Evolutionary conservation across 2,888 invertebrate species (phyloP).

Genomic region (Xestia rhomboidea): DNA sequence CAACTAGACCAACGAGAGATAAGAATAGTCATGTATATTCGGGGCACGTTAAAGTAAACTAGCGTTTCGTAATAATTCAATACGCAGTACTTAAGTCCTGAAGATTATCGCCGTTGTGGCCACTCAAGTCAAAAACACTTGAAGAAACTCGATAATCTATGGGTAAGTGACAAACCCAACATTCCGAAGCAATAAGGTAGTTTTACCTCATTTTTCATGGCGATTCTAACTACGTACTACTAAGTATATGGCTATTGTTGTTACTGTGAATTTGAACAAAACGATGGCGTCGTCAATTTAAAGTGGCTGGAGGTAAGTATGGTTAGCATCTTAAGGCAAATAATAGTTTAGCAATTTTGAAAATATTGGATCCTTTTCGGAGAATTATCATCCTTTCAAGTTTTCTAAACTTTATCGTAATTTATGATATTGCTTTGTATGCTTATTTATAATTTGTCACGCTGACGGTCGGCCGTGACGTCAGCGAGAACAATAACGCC

Average conservation of each 20-base stretch:
- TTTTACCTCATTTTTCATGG: conserved; percentile 33
- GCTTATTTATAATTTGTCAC: neutral
- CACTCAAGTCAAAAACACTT: conserved; percentile 61
- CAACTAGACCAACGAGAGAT: neutral
- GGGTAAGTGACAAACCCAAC: conserved; percentile 30
- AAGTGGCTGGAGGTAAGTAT: conserved; percentile 15
- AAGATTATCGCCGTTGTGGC: conserved; percentile 65
- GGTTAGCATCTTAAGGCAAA: neutral
- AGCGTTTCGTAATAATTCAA: conserved; percentile 43
- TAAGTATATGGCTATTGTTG: conserved; percentile 15
- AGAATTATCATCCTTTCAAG: neutral
- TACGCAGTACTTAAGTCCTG: conserved; percentile 32
- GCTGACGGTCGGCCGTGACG: too few species aligned
- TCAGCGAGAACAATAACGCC: too few species aligned
- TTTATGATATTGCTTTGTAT: neutral
- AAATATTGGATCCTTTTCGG: neutral
- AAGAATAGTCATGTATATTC: conserved; percentile 46
- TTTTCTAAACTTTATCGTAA: neutral
- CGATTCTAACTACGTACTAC: conserved; percentile 17
- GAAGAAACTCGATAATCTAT: conserved; percentile 26
- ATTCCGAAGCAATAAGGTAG: conserved; percentile 23
- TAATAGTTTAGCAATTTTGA: neutral
- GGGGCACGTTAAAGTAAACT: conserved; percentile 37
- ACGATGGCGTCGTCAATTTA: conserved; percentile 17
- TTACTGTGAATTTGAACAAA: conserved; percentile 38